A percentile compares a stretch with the other conserved stretches of the same genome.
These are phyloP conservation scores for Platalea minor DNA, from an alignment of 2,797 vertebrate species.

Conservation along the genomic window DNA sequence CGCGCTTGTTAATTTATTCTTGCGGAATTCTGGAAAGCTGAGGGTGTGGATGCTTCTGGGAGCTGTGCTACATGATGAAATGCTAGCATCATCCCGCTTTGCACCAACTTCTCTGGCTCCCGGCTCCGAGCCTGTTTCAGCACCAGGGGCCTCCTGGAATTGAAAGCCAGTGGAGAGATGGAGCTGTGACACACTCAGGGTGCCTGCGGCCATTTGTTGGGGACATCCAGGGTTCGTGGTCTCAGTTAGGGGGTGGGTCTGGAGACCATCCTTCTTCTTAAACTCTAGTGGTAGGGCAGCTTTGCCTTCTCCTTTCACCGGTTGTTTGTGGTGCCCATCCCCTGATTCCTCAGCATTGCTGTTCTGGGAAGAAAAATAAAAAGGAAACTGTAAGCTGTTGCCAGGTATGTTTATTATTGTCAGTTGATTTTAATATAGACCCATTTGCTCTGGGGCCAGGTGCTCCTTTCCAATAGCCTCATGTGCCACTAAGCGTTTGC, in stretches of 20 bases:
- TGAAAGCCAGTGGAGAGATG: background rate
- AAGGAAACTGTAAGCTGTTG: background rate
- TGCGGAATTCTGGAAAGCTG: background rate
- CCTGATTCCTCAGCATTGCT: background rate
- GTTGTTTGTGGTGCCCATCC: accelerated
- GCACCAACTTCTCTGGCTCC: background rate
- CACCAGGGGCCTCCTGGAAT: background rate
- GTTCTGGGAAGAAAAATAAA: background rate
- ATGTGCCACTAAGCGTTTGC: background rate
- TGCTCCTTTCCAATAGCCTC: background rate
- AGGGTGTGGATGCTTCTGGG: background rate
- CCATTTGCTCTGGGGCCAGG: background rate
- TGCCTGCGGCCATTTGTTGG: background rate
- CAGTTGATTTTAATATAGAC: background rate
- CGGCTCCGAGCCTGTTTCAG: background rate
- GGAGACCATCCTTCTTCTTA: background rate
- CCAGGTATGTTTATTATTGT: background rate
- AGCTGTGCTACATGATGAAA: background rate
- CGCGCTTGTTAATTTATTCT: background rate
- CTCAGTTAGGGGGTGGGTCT: background rate
- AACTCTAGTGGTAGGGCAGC: background rate
- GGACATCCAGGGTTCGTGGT: background rate
- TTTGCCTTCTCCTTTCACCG: background rate
- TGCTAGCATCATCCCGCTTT: background rate
- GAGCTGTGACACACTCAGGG: background rate